Evolutionary conservation across 2,888 invertebrate species (phyloP), one percentile per base, ranked within the genome.

Genomic region (Phrixothrix hirtus): DNA sequence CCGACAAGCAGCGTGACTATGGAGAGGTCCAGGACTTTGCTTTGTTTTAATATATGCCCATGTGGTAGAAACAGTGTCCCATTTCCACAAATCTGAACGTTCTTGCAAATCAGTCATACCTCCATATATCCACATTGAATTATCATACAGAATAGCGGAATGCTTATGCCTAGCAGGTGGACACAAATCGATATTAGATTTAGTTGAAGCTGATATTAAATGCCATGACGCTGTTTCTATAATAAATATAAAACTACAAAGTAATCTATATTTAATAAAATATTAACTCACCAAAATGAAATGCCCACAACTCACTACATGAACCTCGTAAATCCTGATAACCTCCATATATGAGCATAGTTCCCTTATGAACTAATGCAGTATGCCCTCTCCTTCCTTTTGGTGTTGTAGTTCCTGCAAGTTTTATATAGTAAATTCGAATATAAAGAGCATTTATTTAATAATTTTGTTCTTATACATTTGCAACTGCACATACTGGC

Each of bases 331-430:
- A 77, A 72, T 94, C 93, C 69, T 88, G 86, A 75, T 92, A 93
- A 2, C 94, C 94, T 2, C 93, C 94, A 74, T 91, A 93, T 58
- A 94, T 81, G 54, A 91, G 81, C 85, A 94, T 88, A 61, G 85
- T 82, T 60, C 88, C 87, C 54, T 84, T 81, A 68, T 89, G 86
- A 34, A 91, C 83, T 50, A 92, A 81, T 10, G 92, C 89, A 0
- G 89, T 85, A 77, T 94, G 94, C 0, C 92, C 92, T 47, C 92
- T 79, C 26, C 93, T 79, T 1, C 90, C 90, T 63, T 84, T 81
- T n/a, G 92, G 92, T 35, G 80, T 80, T 10, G 79, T 74, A 37
- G 76, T 76, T 41, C 78, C 75, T 75, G 38, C 7, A 36, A 36
- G 7, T n/a, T n/a, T n/a, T n/a, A n/a, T n/a, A n/a, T n/a, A n/a